phyloP scores from a whole-genome alignment of 2,888 invertebrate genomes.

The Cosmia trapezina region DNA sequence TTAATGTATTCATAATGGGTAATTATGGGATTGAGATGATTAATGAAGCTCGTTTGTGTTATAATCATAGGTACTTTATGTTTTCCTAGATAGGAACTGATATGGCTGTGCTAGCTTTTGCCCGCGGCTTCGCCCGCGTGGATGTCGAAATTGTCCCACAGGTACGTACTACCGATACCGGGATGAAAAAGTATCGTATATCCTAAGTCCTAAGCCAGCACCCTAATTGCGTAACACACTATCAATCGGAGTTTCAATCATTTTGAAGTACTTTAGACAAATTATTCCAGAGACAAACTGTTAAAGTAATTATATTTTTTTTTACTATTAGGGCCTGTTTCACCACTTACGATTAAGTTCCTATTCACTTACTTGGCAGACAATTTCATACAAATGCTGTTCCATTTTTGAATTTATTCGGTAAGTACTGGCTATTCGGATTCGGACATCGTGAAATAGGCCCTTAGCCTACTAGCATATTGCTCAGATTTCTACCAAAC shows the following conservation, averaged over 20 bases:
- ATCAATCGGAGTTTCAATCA: too few species aligned
- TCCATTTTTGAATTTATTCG: too few species aligned
- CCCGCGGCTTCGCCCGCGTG: neutral
- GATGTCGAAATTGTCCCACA: neutral
- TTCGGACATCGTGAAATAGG: too few species aligned
- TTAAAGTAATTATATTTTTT: conserved; percentile 16
- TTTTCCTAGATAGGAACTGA: neutral
- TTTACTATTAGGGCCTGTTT: too few species aligned
- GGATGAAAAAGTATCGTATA: neutral
- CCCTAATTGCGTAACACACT: too few species aligned
- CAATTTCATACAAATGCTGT: too few species aligned
- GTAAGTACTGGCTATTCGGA: too few species aligned
- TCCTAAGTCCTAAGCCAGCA: neutral
- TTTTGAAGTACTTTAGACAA: conserved; percentile 3
- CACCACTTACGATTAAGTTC: too few species aligned
- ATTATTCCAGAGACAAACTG: conserved; percentile 21
- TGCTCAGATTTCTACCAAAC: conserved; percentile 28
- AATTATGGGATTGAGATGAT: conserved; percentile 1
- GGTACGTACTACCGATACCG: neutral
- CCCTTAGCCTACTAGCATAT: conserved; percentile 4
- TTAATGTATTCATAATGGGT: neutral
- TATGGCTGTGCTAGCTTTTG: neutral
- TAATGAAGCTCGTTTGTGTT: neutral
- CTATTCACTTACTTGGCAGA: too few species aligned
- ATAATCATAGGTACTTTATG: neutral